Evolutionary conservation across 2,888 invertebrate genomes (phyloP).

Genomic region (Hydriomena furcata): DNA sequence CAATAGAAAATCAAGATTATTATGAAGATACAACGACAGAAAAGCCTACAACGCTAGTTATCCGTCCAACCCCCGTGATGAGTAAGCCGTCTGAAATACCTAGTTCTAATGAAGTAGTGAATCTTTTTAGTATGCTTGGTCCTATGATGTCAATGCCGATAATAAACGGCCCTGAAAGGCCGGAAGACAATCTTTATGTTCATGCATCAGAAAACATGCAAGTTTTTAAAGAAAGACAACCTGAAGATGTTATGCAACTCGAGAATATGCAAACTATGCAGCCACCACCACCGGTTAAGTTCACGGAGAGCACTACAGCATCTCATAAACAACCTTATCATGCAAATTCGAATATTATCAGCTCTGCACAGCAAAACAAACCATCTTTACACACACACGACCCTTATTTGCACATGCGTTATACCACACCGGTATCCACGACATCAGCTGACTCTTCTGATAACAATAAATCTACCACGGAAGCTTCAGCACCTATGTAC

Average conservation of each 20-base stretch:
- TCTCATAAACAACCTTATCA: slow-evolving; percentile 47
- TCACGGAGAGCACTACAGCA: slow-evolving; percentile 47
- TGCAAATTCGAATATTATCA: slow-evolving; percentile 50
- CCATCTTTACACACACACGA: slow-evolving; percentile 58
- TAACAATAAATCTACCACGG: slow-evolving; percentile 54
- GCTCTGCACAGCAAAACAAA: slow-evolving; percentile 47
- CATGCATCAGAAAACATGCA: slow-evolving; percentile 73
- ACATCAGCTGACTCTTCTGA: slow-evolving; percentile 71
- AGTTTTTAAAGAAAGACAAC: slow-evolving; percentile 60
- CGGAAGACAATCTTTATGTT: slow-evolving; percentile 72
- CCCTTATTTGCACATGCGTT: slow-evolving; percentile 74
- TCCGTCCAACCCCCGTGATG: slow-evolving; percentile 44
- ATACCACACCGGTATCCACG: slow-evolving; percentile 75
- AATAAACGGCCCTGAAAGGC: slow-evolving; percentile 64
- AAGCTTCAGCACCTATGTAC: slow-evolving; percentile 86
- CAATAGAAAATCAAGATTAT: slow-evolving; percentile 48
- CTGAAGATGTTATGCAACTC: slow-evolving; percentile 58
- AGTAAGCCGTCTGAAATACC: slow-evolving; percentile 33
- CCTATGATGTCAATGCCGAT: slow-evolving; percentile 79
- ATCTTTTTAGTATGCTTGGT: slow-evolving; percentile 66
- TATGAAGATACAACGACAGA: slow-evolving; percentile 57
- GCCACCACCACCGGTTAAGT: slow-evolving; percentile 72
- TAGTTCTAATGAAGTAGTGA: slow-evolving; percentile 45
- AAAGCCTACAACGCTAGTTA: slow-evolving; percentile 40
- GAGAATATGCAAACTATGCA: slow-evolving; percentile 85